Evolutionary conservation across 2,113 vertebrate genomes (phyloP).

Genomic region (Oplegnathus fasciatus): DNA sequence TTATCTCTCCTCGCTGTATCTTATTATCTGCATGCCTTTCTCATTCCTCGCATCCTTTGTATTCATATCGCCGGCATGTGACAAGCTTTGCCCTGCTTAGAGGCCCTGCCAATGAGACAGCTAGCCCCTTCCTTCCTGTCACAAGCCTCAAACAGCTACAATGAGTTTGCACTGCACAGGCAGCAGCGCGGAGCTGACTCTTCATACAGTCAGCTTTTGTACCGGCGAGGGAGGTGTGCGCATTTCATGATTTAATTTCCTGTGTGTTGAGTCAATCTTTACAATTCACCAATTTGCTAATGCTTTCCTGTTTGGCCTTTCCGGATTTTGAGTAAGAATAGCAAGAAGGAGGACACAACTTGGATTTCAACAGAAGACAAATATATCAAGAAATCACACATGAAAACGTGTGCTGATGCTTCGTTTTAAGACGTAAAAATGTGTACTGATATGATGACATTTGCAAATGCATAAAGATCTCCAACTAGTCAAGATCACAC

Average conservation of each 20-base stretch:
- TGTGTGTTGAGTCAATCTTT: constrained; percentile 14
- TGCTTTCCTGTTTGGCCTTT: constrained; percentile 11
- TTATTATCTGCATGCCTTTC: constrained; percentile 82
- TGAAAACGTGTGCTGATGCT: neutral
- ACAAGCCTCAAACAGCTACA: constrained; percentile 72
- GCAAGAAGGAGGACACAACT: neutral
- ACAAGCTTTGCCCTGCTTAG: constrained; percentile 70
- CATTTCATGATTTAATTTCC: constrained; percentile 47
- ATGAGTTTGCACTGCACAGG: constrained; percentile 64
- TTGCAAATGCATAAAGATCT: too few species aligned
- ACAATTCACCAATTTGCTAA: neutral
- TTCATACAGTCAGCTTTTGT: constrained; percentile 44
- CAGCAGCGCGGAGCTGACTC: constrained; percentile 48
- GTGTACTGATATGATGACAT: neutral
- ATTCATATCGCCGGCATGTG: constrained; percentile 74
- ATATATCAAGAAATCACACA: too few species aligned
- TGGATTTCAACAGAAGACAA: neutral
- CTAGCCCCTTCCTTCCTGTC: constrained; percentile 80
- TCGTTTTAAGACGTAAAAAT: neutral
- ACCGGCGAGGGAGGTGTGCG: constrained; percentile 28
- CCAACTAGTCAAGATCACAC: neutral
- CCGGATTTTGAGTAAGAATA: neutral
- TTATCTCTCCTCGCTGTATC: constrained; percentile 74
- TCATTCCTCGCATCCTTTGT: constrained; percentile 81
- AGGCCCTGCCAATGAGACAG: constrained; percentile 76